phyloP scores from a whole-genome alignment of 2,888 invertebrate species.

The Neuroscelio doddi region DNA sequence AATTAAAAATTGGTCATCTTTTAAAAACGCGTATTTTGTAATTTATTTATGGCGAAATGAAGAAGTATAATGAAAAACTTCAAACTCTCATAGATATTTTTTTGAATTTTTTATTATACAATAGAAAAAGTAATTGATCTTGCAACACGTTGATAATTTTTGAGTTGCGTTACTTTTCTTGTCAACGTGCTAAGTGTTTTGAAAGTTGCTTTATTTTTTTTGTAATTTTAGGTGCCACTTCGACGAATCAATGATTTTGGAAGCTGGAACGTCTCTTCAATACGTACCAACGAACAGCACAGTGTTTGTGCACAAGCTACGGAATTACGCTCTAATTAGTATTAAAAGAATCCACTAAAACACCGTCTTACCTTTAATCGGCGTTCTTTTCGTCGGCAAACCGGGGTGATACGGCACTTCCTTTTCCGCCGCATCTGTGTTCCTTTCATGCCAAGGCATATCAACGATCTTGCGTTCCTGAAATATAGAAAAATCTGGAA shows the following conservation, averaged over 20 bases:
- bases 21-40: too few relatives aligned
- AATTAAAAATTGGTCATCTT: too few relatives aligned
- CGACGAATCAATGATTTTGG: conserved; percentile 9
- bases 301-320: conserved; percentile 69
- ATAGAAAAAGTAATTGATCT: too few relatives aligned
- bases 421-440: conserved; percentile 75
- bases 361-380: conserved; percentile 81
- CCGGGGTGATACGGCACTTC: conserved; percentile 81
- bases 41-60: too few relatives aligned
- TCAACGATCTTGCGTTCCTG: conserved; percentile 78
- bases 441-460: conserved; percentile 83
- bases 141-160: too few relatives aligned
- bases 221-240: conserved; percentile 3
- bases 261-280: conserved; percentile 61
- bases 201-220: conserved; percentile 1
- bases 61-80: too few relatives aligned
- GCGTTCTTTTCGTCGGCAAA: conserved; percentile 84
- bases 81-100: too few relatives aligned
- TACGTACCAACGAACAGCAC: conserved; percentile 68
- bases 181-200: neutral
- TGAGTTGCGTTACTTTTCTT: too few relatives aligned
- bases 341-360: conserved; percentile 57
- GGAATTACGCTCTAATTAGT: conserved; percentile 68
- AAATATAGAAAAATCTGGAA: conserved; percentile 50
- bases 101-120: too few relatives aligned